phyloP scores from a whole-genome alignment of 1,140 invertebrate species.

The Psilanteris sp. region DNA sequence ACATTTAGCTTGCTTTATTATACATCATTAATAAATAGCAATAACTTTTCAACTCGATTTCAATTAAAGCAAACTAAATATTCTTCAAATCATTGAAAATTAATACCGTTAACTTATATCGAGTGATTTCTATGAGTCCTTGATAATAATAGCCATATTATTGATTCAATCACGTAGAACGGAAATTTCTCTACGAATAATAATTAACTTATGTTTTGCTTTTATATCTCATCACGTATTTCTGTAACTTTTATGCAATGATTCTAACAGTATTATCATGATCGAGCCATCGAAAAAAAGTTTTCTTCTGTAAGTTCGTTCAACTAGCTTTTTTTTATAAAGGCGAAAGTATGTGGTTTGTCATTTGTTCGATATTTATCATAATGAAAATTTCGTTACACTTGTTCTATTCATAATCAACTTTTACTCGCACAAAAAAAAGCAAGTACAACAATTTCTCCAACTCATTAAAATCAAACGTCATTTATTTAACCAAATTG shows the following conservation, averaged over 20 bases:
- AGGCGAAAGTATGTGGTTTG: slow-evolving; percentile 31
- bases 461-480: no score
- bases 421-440: slow-evolving; percentile 24
- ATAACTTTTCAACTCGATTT: no score
- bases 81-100: no score
- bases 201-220: slow-evolving; percentile 68
- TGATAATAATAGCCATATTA: no score
- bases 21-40: no score
- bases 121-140: no score
- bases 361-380: slow-evolving; percentile 21
- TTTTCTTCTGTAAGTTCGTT: slow-evolving; percentile 37
- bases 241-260: slow-evolving; percentile 54
- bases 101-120: no score
- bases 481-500: no score
- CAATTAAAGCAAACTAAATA: no score
- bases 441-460: slow-evolving; percentile 6
- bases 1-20: no score
- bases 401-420: slow-evolving; percentile 5
- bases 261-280: slow-evolving; percentile 20
- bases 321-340: slow-evolving; percentile 35
- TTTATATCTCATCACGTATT: slow-evolving; percentile 57
- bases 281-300: slow-evolving; percentile 15
- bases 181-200: slow-evolving; percentile 68
- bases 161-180: slow-evolving; percentile 42
- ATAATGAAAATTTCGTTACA: slow-evolving; percentile 38